These are phyloP conservation scores for Sesamia inferens DNA, from an alignment of 2,888 invertebrate species.

Conservation along the genomic window DNA sequence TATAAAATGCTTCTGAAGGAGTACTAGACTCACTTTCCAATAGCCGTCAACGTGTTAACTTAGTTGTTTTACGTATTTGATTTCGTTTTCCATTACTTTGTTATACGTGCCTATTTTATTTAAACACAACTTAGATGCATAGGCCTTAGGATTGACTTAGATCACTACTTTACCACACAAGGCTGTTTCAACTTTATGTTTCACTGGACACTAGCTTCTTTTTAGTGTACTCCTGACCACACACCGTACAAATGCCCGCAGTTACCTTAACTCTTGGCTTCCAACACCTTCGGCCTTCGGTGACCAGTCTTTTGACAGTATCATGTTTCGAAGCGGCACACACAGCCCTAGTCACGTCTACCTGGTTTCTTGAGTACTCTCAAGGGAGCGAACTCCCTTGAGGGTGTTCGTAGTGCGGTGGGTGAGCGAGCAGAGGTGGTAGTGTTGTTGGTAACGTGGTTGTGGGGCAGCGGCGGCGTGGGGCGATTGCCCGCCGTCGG, in stretches of 20 bases:
- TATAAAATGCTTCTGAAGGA: constrained; percentile 85
- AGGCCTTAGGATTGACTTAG: constrained; percentile 89
- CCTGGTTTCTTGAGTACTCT: constrained; percentile 82
- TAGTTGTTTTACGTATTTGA: constrained; percentile 85
- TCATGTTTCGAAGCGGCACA: constrained; percentile 78
- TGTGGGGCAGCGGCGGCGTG: constrained; percentile 88
- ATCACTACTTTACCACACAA: constrained; percentile 89
- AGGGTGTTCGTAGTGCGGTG: constrained; percentile 84
- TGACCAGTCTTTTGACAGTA: constrained; percentile 80
- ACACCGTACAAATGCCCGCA: constrained; percentile 90
- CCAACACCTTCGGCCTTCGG: constrained; percentile 87
- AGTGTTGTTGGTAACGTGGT: constrained; percentile 86
- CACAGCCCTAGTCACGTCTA: constrained; percentile 79
- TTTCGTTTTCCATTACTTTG: constrained; percentile 78
- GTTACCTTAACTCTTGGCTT: constrained; percentile 90
- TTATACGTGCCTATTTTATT: constrained; percentile 88
- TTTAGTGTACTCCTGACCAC: constrained; percentile 89
- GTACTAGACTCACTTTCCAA: constrained; percentile 87
- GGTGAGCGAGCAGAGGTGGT: constrained; percentile 73
- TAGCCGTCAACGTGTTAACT: constrained; percentile 88
- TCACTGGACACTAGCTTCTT: constrained; percentile 89
- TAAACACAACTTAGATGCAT: constrained; percentile 89
- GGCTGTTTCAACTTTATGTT: constrained; percentile 88
- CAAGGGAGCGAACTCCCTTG: constrained; percentile 80
- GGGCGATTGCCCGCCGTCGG: constrained; percentile 88